These are phyloP conservation scores for Etia nguti DNA, from an alignment of 2,113 vertebrate genomes.

Conservation along the genomic window DNA sequence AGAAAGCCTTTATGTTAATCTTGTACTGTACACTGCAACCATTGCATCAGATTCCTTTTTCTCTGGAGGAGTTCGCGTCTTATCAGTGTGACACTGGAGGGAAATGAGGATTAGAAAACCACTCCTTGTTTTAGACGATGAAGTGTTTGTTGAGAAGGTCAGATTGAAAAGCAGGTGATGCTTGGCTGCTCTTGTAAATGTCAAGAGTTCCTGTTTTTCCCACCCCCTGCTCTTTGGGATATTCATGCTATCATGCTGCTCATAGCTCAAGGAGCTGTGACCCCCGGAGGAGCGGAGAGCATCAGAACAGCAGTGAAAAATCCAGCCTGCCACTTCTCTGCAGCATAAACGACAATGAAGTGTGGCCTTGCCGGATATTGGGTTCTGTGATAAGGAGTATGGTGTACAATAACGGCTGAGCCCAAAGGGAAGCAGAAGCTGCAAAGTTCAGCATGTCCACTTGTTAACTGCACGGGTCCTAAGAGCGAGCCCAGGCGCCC, in stretches of 20 bases:
- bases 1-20: background rate
- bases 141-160: slow-evolving; percentile 31
- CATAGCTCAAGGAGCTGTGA: background rate
- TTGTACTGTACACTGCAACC: background rate
- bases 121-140: background rate
- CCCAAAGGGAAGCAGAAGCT: background rate
- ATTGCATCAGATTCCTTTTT: background rate
- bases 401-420: background rate
- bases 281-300: background rate
- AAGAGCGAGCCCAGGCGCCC: background rate
- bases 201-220: background rate
- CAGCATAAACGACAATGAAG: background rate
- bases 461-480: slow-evolving; percentile 14
- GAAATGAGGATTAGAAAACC: background rate
- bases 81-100: background rate
- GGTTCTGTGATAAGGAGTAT: slow-evolving; percentile 10
- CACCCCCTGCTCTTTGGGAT: background rate
- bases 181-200: slow-evolving; percentile 24
- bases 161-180: background rate
- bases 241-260: background rate
- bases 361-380: background rate
- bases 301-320: background rate
- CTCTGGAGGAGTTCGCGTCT: rapidly evolving
- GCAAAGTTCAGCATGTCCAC: slow-evolving; percentile 8
- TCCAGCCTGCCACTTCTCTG: background rate